Conservation (phyloP, 2,888 invertebrate genomes). For the Uropetala carovei region DNA sequence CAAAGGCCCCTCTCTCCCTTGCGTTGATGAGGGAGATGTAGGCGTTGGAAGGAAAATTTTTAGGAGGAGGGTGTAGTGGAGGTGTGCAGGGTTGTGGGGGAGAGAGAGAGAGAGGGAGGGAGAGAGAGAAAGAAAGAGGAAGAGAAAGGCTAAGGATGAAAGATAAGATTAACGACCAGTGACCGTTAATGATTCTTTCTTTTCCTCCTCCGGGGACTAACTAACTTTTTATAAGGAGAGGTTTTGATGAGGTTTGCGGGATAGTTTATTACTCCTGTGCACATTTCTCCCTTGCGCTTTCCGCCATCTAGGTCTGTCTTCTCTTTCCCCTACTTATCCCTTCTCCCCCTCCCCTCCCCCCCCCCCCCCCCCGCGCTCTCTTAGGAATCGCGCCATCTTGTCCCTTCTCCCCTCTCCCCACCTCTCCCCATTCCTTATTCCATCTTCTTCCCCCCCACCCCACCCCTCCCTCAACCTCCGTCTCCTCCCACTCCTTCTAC, state of each 20-base stretch:
- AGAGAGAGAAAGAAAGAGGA: background rate
- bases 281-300: background rate
- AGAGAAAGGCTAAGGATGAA: background rate
- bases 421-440: background rate
- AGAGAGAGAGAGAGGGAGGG: background rate
- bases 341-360: background rate
- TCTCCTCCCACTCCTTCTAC: background rate
- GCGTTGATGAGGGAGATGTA: too few species aligned
- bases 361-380: background rate
- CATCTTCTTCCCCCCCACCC: background rate
- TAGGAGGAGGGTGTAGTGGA: background rate
- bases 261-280: slow-evolving; percentile 6
- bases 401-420: background rate
- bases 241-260: slow-evolving; percentile 3
- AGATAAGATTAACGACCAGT: slow-evolving; percentile 25
- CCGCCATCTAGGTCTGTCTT: background rate
- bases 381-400: background rate
- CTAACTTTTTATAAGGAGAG: slow-evolving; percentile 1
- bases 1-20: too few species aligned
- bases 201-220: background rate
- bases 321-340: background rate
- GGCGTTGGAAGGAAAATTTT: background rate
- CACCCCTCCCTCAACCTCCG: background rate
- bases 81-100: background rate
- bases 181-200: slow-evolving; percentile 20